These are phyloP conservation scores for Heterodera schachtii DNA, from an alignment of 1,140 invertebrate genomes.

Conservation along the genomic window DNA sequence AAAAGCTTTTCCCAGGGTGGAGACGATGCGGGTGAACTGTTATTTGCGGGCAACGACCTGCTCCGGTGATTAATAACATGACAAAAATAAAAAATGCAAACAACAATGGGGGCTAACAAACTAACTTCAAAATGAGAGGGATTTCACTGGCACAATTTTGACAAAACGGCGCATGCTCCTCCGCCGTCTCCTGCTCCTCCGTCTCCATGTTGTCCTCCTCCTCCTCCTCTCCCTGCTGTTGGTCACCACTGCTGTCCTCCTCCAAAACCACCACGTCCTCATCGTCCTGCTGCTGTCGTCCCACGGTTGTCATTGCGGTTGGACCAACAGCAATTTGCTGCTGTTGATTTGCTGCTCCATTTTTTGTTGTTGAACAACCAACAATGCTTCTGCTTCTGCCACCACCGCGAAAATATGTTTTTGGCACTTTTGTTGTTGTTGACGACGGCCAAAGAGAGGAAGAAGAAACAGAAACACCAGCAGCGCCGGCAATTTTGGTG, in stretches of 20 bases:
- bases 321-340: no score
- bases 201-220: neutral
- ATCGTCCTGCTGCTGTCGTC: no score
- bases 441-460: neutral
- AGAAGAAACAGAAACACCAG: no score
- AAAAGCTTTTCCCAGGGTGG: no score
- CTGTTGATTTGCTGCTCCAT: no score
- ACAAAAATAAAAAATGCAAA: slow-evolving; percentile 15
- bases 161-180: slow-evolving; percentile 17
- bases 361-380: neutral
- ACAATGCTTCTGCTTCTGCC: no score
- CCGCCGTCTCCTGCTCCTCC: neutral
- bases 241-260: no score
- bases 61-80: neutral
- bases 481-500: neutral
- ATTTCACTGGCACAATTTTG: slow-evolving; percentile 30
- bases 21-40: no score
- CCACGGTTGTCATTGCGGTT: no score
- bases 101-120: neutral
- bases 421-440: neutral
- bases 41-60: no score
- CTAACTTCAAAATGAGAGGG: slow-evolving; percentile 22
- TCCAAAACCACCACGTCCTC: neutral
- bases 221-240: neutral
- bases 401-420: neutral